Evolutionary conservation across 2,113 vertebrate genomes (phyloP).

Genomic region (Actenoides hombroni): DNA sequence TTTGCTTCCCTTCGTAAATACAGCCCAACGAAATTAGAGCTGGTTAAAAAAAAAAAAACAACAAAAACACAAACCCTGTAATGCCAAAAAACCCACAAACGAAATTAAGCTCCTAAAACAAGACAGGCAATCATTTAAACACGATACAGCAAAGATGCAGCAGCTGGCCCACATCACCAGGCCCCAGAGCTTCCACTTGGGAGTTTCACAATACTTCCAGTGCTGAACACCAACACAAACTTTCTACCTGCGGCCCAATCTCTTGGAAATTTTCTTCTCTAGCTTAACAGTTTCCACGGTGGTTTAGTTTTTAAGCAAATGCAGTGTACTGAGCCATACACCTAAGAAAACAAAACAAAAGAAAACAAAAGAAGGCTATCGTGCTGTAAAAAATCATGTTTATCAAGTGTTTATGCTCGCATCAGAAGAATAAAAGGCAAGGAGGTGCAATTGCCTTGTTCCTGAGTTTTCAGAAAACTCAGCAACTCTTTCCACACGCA

Average conservation of each 20-base stretch:
- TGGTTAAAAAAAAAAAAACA: background rate
- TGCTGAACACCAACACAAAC: background rate
- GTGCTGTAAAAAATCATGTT: background rate
- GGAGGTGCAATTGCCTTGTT: background rate
- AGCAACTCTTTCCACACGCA: background rate
- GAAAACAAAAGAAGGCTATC: background rate
- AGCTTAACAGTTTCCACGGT: background rate
- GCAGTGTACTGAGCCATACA: background rate
- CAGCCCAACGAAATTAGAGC: background rate
- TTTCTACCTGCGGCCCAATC: background rate
- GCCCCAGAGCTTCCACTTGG: background rate
- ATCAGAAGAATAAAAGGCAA: background rate
- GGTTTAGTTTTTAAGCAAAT: background rate
- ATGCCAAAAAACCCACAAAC: background rate
- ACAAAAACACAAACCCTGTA: fast-evolving
- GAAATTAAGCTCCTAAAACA: background rate
- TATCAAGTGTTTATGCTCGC: background rate
- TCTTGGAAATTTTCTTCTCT: background rate
- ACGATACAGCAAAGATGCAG: background rate
- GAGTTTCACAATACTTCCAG: background rate
- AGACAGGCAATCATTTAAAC: background rate
- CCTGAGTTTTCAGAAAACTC: constrained; percentile 6
- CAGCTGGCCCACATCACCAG: fast-evolving
- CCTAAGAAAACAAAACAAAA: background rate
- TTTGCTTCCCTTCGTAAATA: background rate